Percentiles rank a stretch among this genome's conserved stretches.
phyloP scores from a whole-genome alignment of 2,888 invertebrate species.

The Hyposoter dolosus region DNA sequence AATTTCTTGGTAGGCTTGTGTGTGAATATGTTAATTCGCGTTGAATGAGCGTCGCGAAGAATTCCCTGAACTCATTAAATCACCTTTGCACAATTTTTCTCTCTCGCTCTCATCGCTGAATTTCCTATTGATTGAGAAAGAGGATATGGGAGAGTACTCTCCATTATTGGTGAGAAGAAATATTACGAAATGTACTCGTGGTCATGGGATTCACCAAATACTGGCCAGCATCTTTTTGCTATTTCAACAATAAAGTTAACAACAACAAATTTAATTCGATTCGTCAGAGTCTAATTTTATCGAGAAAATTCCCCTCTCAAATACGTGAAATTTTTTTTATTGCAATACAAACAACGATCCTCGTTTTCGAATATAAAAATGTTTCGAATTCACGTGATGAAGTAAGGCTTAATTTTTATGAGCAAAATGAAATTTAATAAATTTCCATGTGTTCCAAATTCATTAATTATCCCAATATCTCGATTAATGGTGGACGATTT shows the following conservation, averaged over 20 bases:
- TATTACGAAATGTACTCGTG: neutral
- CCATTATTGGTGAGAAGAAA: neutral
- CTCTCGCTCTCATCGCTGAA: neutral
- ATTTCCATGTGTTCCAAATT: neutral
- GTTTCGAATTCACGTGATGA: neutral
- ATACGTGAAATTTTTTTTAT: no score
- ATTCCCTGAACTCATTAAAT: conserved; percentile 58
- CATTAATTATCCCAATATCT: neutral
- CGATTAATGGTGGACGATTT: neutral
- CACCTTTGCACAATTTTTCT: conserved; percentile 13
- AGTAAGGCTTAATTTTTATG: neutral
- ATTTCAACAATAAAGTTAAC: neutral
- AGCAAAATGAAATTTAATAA: neutral
- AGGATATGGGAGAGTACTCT: neutral
- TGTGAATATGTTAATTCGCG: conserved; percentile 42
- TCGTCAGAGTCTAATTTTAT: neutral
- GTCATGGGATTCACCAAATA: neutral
- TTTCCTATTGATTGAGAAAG: neutral
- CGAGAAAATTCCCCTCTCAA: neutral
- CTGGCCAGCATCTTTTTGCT: neutral
- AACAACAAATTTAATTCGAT: neutral
- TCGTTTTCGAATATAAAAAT: neutral
- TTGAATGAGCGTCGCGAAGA: conserved; percentile 36
- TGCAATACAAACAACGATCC: neutral
- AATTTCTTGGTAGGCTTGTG: conserved; percentile 2